Conservation (phyloP, 2,113 vertebrate species). For the Platysteira castanea region DNA sequence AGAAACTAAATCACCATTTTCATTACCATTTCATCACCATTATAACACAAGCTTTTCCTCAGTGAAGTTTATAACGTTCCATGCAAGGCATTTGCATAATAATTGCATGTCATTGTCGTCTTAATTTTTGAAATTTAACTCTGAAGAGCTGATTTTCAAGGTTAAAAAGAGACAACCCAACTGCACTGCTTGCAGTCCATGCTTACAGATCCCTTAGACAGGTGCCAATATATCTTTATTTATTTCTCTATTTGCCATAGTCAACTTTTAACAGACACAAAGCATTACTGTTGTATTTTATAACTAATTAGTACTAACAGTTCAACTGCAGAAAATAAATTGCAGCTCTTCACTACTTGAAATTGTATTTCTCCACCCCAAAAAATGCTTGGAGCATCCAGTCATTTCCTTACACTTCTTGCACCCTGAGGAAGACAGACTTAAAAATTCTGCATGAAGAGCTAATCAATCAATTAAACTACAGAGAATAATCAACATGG, state of each 20-base stretch:
- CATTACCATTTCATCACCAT: background rate
- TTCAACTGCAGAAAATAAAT: background rate
- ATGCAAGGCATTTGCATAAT: background rate
- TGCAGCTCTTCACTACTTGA: background rate
- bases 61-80: background rate
- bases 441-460: background rate
- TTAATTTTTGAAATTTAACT: background rate
- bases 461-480: background rate
- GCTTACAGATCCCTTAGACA: background rate
- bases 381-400: background rate
- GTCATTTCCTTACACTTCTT: background rate
- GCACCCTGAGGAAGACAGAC: background rate
- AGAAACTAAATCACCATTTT: background rate
- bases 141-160: background rate
- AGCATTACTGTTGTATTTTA: background rate
- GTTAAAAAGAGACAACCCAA: background rate
- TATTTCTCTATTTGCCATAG: background rate
- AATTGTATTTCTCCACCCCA: background rate
- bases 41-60: background rate
- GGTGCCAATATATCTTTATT: background rate
- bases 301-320: background rate
- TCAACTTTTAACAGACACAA: background rate
- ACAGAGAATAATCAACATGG: background rate
- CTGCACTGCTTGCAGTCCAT: background rate
- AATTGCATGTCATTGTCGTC: background rate